phyloP scores from a whole-genome alignment of 2,888 invertebrate species.

The Euproctis similis region DNA sequence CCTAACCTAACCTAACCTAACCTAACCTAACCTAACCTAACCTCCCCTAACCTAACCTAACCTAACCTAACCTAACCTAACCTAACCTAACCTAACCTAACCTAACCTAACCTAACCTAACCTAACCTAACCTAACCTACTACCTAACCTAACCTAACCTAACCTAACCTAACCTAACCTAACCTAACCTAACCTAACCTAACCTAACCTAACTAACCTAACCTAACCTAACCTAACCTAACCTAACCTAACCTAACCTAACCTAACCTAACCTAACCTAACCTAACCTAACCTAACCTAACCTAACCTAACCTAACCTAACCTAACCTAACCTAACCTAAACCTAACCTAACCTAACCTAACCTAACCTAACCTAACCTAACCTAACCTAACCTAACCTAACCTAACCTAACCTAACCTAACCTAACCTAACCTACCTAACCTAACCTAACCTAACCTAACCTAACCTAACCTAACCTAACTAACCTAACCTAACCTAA shows the following conservation, averaged over 20 bases:
- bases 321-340: constrained; percentile 10
- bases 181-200: constrained; percentile 13
- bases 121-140: too few species aligned
- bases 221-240: constrained; percentile 17
- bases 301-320: constrained; percentile 15
- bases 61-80: constrained; percentile 18
- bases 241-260: constrained; percentile 14
- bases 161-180: constrained; percentile 19
- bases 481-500: neutral
- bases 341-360: too few species aligned
- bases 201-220: constrained; percentile 15
- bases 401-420: constrained; percentile 5
- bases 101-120: constrained; percentile 15
- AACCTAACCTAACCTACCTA: constrained; percentile 4
- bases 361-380: constrained; percentile 5
- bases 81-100: constrained; percentile 15
- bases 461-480: too few species aligned
- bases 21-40: too few species aligned
- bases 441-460: too few species aligned
- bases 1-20: too few species aligned
- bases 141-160: constrained; percentile 15
- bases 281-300: constrained; percentile 11
- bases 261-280: constrained; percentile 14
- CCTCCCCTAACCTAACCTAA: constrained; percentile 18
- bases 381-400: constrained; percentile 5